Evolutionary conservation across 2,113 vertebrate species (phyloP), one percentile per base, ranked within the genome.

Genomic region (Pagrus major): DNA sequence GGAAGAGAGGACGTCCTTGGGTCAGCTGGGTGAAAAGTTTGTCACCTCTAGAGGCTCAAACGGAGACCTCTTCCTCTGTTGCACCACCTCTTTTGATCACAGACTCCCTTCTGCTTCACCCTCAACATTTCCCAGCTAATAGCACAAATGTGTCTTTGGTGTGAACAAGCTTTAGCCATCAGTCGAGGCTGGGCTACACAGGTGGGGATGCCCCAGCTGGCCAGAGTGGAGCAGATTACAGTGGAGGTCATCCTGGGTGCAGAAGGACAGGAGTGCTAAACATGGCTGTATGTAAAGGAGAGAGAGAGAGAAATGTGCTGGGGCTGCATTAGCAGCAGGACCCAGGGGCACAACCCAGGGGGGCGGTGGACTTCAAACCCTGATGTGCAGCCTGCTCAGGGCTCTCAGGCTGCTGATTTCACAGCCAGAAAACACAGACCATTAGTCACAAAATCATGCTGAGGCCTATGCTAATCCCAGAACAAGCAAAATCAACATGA

Each of bases 161-260:
- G 92, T 93, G 91, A 90, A 92, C 93, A 92, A 89, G 88, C 76
- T 87, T 81, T 84, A n/a, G 86, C 86, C 87, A 90, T 91, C 85
- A 89, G 81, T 31, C 1, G 12, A 55, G 61, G 49, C 58, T n/a
- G 35, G 51, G 74, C 59, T 79, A 69, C 73, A 81, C 52, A 73
- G 58, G 71, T 78, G 47, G 60, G 55, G 47, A 65, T 16, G 74
- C 83, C 81, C 66, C 52, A 31, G 73, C 39, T 35, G 47, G 44
- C 49, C 54, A 20, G 49, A 86, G 51, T 41, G 0, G 25, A 56
- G 60, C 64, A 79, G 81, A 80, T 71, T 83, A 64, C 18, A 46
- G 46, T 12, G 29, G 65, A 35, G 86, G 86, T 82, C 77, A 78
- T 27, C 12, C 69, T 37, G 61, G 76, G 83, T 64, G 71, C 69